Percentiles rank a stretch among this genome's conserved stretches.
phyloP scores from a whole-genome alignment of 2,113 vertebrate species.

The Bungarus multicinctus region DNA sequence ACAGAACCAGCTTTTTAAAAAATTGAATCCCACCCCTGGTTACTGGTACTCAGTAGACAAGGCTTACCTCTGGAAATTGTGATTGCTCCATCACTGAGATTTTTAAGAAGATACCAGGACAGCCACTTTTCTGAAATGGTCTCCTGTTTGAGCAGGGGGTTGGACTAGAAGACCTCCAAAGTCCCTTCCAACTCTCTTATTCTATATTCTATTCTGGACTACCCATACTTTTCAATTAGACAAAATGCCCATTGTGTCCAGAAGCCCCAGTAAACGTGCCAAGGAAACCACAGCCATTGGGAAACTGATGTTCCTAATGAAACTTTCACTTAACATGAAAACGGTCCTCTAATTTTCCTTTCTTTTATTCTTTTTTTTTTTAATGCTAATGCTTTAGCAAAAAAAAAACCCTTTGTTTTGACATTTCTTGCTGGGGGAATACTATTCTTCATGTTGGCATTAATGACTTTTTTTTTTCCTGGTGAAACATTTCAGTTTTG shows the following conservation, averaged over 20 bases:
- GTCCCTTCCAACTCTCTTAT: no score
- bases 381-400: neutral
- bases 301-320: neutral
- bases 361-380: neutral
- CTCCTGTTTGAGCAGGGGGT: no score
- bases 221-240: neutral
- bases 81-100: no score
- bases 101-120: no score
- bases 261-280: neutral
- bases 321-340: neutral
- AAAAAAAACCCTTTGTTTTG: constrained; percentile 1
- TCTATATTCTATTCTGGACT: neutral
- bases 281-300: no score
- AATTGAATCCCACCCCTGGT: no score
- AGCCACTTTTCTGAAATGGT: no score
- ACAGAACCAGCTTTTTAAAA: no score
- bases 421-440: neutral
- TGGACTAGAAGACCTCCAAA: no score
- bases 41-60: no score
- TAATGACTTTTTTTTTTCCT: neutral
- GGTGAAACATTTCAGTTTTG: neutral
- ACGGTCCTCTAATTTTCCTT: neutral
- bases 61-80: no score
- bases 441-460: neutral
- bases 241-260: neutral